These are phyloP conservation scores for Graphium colonna DNA, from an alignment of 2,888 invertebrate genomes.

Conservation along the genomic window DNA sequence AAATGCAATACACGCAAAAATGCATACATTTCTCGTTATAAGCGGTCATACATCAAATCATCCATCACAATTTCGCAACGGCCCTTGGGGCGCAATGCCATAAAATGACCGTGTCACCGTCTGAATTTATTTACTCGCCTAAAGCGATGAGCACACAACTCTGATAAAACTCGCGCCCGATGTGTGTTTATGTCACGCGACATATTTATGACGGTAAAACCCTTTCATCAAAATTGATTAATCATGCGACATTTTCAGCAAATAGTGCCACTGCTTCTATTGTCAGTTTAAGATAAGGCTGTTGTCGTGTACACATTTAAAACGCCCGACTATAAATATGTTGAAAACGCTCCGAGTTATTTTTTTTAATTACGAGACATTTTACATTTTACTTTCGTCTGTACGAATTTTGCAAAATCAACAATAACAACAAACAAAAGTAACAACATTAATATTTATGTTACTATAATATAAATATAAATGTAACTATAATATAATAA, in stretches of 20 bases:
- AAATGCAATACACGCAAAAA: too few species aligned
- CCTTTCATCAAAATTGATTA: constrained; percentile 62
- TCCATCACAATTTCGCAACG: constrained; percentile 13
- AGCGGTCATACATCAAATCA: constrained; percentile 4
- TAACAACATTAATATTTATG: too few species aligned
- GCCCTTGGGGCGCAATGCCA: constrained; percentile 26
- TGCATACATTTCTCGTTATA: too few species aligned
- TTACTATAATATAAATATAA: too few species aligned
- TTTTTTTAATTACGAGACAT: too few species aligned
- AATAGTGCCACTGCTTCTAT: constrained; percentile 56
- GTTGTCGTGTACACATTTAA: constrained; percentile 31
- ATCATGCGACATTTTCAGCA: constrained; percentile 44
- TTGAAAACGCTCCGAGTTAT: background rate
- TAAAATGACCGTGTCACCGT: constrained; percentile 54
- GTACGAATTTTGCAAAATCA: too few species aligned
- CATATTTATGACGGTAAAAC: constrained; percentile 52
- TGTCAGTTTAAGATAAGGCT: constrained; percentile 53
- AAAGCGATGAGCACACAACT: constrained; percentile 38
- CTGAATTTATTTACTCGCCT: constrained; percentile 46
- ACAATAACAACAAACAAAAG: too few species aligned
- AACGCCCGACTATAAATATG: constrained; percentile 15
- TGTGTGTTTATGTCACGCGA: constrained; percentile 57
- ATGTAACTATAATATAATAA: too few species aligned
- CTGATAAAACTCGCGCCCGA: constrained; percentile 40
- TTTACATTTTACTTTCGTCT: too few species aligned